phyloP scores from a whole-genome alignment of 2,888 invertebrate species.

The Drosophila colorata region DNA sequence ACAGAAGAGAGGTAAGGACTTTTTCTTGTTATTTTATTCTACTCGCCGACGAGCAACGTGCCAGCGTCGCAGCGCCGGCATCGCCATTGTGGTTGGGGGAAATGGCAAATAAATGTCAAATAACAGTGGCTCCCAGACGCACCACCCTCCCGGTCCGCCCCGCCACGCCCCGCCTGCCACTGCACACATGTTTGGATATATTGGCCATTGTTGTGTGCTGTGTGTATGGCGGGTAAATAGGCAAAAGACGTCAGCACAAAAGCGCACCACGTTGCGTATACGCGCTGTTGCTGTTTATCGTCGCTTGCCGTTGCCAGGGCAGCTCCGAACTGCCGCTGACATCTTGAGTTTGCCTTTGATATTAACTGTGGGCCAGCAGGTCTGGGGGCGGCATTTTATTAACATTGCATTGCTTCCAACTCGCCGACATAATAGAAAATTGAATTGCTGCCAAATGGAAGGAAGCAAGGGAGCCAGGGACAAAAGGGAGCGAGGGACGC shows the following conservation, averaged over 20 bases:
- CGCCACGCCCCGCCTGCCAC: neutral
- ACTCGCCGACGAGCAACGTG: conserved; percentile 18
- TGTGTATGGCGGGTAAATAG: conserved; percentile 42
- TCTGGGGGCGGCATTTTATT: conserved; percentile 58
- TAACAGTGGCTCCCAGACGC: conserved; percentile 57
- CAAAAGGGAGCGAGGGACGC: neutral
- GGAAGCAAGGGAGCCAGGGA: neutral
- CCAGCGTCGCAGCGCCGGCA: conserved; percentile 6
- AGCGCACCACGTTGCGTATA: conserved; percentile 76
- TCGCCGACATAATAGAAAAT: conserved; percentile 77
- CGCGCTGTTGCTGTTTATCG: conserved; percentile 36
- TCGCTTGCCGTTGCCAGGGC: conserved; percentile 3
- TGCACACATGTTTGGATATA: conserved; percentile 55
- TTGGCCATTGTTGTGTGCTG: conserved; percentile 54
- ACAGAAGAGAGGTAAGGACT: conserved; percentile 84
- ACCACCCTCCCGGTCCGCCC: neutral
- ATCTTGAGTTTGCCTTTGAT: conserved; percentile 58
- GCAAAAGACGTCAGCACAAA: conserved; percentile 66
- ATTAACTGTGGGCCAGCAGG: conserved; percentile 28
- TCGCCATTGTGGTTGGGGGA: conserved; percentile 46
- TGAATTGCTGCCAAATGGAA: conserved; percentile 67
- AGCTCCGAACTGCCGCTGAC: conserved; percentile 54
- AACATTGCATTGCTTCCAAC: conserved; percentile 77
- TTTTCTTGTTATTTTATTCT: conserved; percentile 7
- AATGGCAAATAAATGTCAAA: conserved; percentile 82